phyloP scores from a whole-genome alignment of 1,140 invertebrate species.

The Drosophila lacteicornis region DNA sequence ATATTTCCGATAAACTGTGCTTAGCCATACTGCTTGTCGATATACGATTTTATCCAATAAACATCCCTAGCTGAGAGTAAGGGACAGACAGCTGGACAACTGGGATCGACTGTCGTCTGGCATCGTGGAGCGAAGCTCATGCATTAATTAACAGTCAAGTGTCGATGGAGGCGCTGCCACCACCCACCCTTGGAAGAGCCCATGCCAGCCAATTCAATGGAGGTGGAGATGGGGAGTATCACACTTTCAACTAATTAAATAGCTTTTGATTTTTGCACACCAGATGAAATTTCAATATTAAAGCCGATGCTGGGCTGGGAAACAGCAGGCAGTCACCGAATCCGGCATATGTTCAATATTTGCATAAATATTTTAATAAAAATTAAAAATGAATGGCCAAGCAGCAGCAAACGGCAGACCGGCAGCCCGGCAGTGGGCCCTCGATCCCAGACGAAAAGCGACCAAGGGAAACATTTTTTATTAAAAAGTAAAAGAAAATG shows the following conservation, averaged over 20 bases:
- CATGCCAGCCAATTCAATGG: not conserved
- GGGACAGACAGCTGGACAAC: slow-evolving; percentile 36
- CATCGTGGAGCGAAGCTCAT: slow-evolving; percentile 60
- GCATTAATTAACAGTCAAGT: slow-evolving; percentile 83
- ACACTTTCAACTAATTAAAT: slow-evolving; percentile 83
- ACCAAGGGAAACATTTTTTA: slow-evolving; percentile 45
- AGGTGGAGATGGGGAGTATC: slow-evolving; percentile 49
- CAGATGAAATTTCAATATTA: slow-evolving; percentile 61
- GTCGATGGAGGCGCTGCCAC: slow-evolving; percentile 54
- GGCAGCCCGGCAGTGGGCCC: slow-evolving; percentile 17
- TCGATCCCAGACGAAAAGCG: slow-evolving; percentile 25
- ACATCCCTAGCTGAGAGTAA: slow-evolving; percentile 14
- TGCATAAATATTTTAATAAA: slow-evolving; percentile 84
- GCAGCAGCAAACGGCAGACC: slow-evolving; percentile 23
- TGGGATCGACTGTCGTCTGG: slow-evolving; percentile 58
- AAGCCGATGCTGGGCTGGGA: slow-evolving; percentile 34
- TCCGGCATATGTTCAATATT: slow-evolving; percentile 78
- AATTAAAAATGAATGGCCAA: slow-evolving; percentile 79
- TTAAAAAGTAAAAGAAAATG: slow-evolving; percentile 43
- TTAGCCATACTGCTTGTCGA: no score
- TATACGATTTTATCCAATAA: not conserved
- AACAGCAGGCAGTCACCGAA: slow-evolving; percentile 33
- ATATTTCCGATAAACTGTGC: not conserved
- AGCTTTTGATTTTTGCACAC: slow-evolving; percentile 76
- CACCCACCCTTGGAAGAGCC: not conserved